Conservation (phyloP, 2,888 invertebrate species). For the Apoda limacodes region DNA sequence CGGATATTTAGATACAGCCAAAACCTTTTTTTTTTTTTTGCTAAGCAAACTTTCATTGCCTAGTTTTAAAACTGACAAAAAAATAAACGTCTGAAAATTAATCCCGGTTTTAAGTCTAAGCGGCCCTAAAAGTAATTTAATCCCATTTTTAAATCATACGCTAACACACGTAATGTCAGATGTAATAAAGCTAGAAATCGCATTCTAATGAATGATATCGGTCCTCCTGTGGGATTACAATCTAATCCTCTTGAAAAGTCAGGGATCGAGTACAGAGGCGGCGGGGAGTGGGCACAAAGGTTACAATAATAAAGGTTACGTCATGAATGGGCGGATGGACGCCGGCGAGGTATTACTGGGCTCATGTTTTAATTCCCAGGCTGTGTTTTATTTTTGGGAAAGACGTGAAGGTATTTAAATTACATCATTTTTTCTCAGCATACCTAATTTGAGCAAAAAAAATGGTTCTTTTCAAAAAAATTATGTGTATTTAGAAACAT, state of each 20-base stretch:
- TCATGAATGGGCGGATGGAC: slow-evolving; percentile 40
- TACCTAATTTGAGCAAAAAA: too few species aligned
- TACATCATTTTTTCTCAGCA: too few species aligned
- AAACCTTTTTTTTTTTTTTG: too few species aligned
- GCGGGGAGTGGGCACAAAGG: slow-evolving; percentile 19
- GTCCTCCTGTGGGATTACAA: slow-evolving; percentile 61
- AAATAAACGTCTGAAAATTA: too few species aligned
- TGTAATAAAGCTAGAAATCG: slow-evolving; percentile 55
- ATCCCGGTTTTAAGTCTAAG: too few species aligned
- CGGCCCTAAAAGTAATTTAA: too few species aligned
- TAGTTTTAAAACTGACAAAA: too few species aligned
- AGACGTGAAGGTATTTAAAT: slow-evolving; percentile 1
- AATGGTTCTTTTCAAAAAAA: too few species aligned
- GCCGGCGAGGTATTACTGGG: slow-evolving; percentile 12
- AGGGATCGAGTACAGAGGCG: slow-evolving; percentile 25
- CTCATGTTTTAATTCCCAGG: slow-evolving; percentile 21
- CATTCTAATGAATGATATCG: slow-evolving; percentile 64
- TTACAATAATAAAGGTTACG: slow-evolving; percentile 55
- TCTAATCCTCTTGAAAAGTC: slow-evolving; percentile 62
- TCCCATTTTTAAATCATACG: too few species aligned
- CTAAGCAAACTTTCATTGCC: too few species aligned
- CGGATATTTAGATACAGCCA: too few species aligned
- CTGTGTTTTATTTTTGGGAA: slow-evolving; percentile 5
- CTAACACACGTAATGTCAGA: slow-evolving; percentile 31
- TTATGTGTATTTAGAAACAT: too few species aligned